Base-by-base conservation (phyloP, 2,888 invertebrate genomes). In the Notocelia uddmanniana region DNA sequence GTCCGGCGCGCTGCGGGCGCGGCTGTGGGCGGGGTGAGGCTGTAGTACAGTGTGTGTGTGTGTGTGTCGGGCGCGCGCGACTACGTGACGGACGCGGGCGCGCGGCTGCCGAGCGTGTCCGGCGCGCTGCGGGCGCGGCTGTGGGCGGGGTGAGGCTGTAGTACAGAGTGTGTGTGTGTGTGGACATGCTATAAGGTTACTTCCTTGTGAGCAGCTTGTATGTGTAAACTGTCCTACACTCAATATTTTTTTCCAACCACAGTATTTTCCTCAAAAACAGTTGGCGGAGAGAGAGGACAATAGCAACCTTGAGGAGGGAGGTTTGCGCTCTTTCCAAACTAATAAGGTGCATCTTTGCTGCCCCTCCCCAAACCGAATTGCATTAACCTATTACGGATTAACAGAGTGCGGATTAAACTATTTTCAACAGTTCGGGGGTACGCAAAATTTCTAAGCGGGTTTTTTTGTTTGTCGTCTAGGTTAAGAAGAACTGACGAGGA, bases 51-150 rank as follows among this genome's bases (percentile, higher is more conserved):
- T 2, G 26, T 2, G 26, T 2, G 26, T 2, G 26, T 5, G 26
- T n/a, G n/a, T n/a, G n/a, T n/a, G n/a, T n/a, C n/a, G n/a, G 26
- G 26, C 8, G 31, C 3, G 13, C 89, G 89, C 77, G 95, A 96
- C 86, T 97, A 96, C 92, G 96, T 96, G 18, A 97, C 90, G 82
- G 98, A 98, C 91, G 96, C 96, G 82, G 98, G 97, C 58, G 92
- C 77, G 69, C 23, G 73, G 73, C 31, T 71, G 94, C 41, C 54
- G 23, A 18, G 41, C 23, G 66, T 11, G 5, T 9, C 55, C 8
- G 37, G 55, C 6, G 13, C 55, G 23, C 11, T 41, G 23, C n/a
- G 66, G 5, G 54, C 18, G 8, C 3, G 31, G 3, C 26, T 45
- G 55, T 57, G 55, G 19, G 50, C 68, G 9, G 48, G 11, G 18